phyloP scores from a whole-genome alignment of 2,888 invertebrate genomes.

The Chironomus tentans region DNA sequence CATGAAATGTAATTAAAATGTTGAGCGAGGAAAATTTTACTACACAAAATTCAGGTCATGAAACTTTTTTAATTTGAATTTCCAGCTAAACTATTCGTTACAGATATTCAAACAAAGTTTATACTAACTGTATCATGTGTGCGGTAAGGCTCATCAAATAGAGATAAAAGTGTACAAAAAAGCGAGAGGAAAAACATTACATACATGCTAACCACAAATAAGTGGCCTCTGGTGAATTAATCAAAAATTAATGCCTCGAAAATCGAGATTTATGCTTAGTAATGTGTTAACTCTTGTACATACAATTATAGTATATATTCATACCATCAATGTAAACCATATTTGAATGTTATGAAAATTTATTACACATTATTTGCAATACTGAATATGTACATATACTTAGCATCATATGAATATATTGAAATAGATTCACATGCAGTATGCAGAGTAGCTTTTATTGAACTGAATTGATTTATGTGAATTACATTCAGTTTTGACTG shows the following conservation, averaged over 20 bases:
- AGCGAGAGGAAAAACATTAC: too few relatives aligned
- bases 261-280: background rate
- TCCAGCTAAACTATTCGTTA: too few relatives aligned
- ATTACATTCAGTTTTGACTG: background rate
- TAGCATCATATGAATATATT: background rate
- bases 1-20: too few relatives aligned
- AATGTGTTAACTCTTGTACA: background rate
- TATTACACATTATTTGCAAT: constrained; percentile 1
- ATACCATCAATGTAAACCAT: background rate
- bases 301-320: background rate
- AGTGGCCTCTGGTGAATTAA: constrained; percentile 10
- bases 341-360: background rate
- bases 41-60: too few relatives aligned
- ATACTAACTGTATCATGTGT: too few relatives aligned
- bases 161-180: background rate
- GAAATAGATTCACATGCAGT: background rate
- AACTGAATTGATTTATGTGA: background rate
- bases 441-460: background rate
- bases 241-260: constrained; percentile 11
- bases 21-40: too few relatives aligned
- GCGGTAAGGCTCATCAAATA: too few relatives aligned
- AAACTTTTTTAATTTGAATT: too few relatives aligned
- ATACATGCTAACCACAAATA: background rate
- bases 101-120: too few relatives aligned
- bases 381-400: background rate